Percentiles rank a stretch among this genome's conserved stretches.
These are phyloP conservation scores for Corvus hawaiiensis DNA, from an alignment of 2,113 vertebrate species.

Conservation along the genomic window DNA sequence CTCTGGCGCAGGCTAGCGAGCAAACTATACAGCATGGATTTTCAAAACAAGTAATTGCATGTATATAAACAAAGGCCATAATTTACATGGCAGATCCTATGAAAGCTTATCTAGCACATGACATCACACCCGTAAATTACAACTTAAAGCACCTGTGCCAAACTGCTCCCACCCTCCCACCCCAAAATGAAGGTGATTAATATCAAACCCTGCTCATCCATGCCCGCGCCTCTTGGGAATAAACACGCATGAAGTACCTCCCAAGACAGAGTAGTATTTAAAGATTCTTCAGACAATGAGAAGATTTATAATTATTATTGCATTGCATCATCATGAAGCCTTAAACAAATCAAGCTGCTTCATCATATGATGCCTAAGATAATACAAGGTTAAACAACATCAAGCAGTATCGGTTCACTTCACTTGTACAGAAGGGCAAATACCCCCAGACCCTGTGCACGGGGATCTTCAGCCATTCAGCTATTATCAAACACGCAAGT, in stretches of 20 bases:
- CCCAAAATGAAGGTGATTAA: background rate
- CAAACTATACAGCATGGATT: background rate
- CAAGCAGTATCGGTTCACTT: background rate
- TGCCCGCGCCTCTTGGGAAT: background rate
- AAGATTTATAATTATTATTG: background rate
- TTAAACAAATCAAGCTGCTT: conserved; percentile 1
- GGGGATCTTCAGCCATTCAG: background rate
- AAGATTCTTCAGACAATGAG: background rate
- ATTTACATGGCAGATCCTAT: conserved; percentile 44
- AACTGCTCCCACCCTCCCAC: background rate
- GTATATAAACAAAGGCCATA: conserved; percentile 36
- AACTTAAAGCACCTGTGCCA: background rate
- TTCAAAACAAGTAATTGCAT: conserved; percentile 57
- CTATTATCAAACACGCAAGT: background rate
- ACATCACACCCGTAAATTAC: conserved; percentile 43
- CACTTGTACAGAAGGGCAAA: background rate
- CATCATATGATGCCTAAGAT: background rate
- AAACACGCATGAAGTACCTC: background rate
- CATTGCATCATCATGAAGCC: background rate
- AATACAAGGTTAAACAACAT: background rate
- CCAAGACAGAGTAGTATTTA: background rate
- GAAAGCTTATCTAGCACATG: conserved; percentile 27
- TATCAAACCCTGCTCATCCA: background rate
- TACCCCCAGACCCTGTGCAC: accelerated
- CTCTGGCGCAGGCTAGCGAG: conserved; percentile 2